phyloP scores from a whole-genome alignment of 2,797 vertebrate genomes.

The Melopsittacus undulatus region DNA sequence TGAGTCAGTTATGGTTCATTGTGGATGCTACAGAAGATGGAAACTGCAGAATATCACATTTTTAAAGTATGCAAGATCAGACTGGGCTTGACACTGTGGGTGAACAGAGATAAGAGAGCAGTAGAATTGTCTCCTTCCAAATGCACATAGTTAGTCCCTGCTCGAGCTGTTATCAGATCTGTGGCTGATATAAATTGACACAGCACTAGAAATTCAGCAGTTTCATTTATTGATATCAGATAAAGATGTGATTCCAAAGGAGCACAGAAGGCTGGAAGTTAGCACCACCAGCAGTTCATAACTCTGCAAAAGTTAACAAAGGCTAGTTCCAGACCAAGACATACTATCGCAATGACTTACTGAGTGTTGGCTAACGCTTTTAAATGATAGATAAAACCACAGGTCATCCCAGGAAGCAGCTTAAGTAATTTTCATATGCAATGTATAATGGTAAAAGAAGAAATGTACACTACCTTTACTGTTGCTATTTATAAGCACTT shows the following conservation, averaged over 20 bases:
- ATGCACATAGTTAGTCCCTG: not conserved
- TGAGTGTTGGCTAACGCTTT: not conserved
- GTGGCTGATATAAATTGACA: not conserved
- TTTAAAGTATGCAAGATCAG: not conserved
- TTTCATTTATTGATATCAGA: not conserved
- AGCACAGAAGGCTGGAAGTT: not conserved
- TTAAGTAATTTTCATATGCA: not conserved
- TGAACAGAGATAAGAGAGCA: not conserved
- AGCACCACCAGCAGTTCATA: not conserved
- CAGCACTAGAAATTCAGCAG: not conserved
- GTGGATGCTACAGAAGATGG: not conserved
- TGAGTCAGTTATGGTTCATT: fast-evolving
- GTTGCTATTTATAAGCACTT: not conserved
- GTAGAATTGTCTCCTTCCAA: not conserved
- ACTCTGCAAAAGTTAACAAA: not conserved
- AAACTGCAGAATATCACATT: not conserved
- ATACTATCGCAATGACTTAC: not conserved
- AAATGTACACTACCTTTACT: not conserved
- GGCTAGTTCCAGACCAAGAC: not conserved
- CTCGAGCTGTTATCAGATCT: not conserved
- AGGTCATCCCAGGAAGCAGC: not conserved
- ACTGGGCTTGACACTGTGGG: not conserved
- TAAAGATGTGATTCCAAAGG: not conserved
- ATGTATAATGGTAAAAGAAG: not conserved
- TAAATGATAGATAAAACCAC: not conserved